Conservation (phyloP, 2,113 vertebrate species). For the Ranitomeya imitator region DNA sequence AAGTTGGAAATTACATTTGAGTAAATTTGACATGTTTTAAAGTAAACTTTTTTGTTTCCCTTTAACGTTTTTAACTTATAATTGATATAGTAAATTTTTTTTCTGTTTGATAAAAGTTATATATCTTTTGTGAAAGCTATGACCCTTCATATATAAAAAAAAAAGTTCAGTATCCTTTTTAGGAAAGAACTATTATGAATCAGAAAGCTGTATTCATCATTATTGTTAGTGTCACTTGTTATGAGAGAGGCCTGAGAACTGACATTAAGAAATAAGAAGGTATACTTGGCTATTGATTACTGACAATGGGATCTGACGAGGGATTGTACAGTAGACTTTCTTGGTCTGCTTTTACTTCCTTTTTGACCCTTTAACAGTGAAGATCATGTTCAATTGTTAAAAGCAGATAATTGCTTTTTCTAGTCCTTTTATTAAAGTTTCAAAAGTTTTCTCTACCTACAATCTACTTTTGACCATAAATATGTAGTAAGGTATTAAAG, state of each 20-base stretch:
- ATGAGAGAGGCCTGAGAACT: conserved; percentile 1
- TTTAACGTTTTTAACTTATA: not conserved
- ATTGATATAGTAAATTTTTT: not conserved
- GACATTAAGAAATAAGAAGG: conserved; percentile 23
- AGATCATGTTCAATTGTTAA: not conserved
- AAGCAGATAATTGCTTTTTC: not conserved
- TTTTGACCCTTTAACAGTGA: not conserved
- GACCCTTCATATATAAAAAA: not conserved
- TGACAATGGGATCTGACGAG: not conserved
- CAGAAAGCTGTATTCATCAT: conserved; percentile 23
- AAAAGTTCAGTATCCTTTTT: not conserved
- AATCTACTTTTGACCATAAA: not conserved
- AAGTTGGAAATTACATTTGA: not conserved
- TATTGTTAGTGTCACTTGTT: conserved; percentile 30
- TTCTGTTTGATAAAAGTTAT: not conserved
- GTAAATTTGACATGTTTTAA: not conserved
- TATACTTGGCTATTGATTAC: not conserved
- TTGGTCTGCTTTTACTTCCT: not conserved
- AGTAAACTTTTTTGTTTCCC: not conserved
- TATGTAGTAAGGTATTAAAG: not conserved
- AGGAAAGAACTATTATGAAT: not conserved
- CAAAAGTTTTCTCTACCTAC: not conserved
- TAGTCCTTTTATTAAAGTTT: not conserved
- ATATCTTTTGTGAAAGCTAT: not conserved
- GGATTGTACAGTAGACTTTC: not conserved